Conservation (phyloP, 2,113 vertebrate genomes). For the Arvicanthis niloticus region DNA sequence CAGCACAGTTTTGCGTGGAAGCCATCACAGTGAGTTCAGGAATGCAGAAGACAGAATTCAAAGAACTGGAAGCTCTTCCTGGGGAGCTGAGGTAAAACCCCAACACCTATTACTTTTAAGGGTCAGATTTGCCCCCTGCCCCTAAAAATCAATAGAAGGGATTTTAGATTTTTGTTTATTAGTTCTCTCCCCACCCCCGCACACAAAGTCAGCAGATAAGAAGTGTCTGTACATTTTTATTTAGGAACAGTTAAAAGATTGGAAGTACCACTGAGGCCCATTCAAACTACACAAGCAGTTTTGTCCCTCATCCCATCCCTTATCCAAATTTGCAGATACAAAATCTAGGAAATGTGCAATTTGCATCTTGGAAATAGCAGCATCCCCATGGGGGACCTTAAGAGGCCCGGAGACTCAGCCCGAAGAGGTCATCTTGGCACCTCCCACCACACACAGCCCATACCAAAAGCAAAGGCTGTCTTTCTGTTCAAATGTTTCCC, state of each 20-base stretch:
- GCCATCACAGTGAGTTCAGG: neutral
- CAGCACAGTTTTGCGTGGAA: neutral
- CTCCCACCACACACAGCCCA: constrained; percentile 61
- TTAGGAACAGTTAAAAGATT: constrained; percentile 88
- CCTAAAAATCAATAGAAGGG: neutral
- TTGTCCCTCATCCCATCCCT: constrained; percentile 85
- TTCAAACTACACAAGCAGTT: constrained; percentile 88
- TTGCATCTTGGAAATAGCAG: constrained; percentile 91
- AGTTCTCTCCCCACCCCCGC: neutral
- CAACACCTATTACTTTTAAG: neutral
- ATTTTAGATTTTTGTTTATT: neutral
- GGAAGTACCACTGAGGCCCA: constrained; percentile 84
- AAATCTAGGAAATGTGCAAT: constrained; percentile 90
- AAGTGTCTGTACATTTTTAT: constrained; percentile 86
- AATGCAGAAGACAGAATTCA: neutral
- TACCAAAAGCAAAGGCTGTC: constrained; percentile 75
- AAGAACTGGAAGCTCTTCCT: neutral
- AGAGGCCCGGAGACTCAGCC: constrained; percentile 81
- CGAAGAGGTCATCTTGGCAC: neutral
- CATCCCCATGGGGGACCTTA: constrained; percentile 87
- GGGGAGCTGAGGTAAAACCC: neutral
- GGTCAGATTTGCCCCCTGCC: neutral
- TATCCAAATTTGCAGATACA: constrained; percentile 87
- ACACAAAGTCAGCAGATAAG: constrained; percentile 56
- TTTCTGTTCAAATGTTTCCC: constrained; percentile 71